Conservation (phyloP, 2,797 vertebrate species). For the Enoplosus armatus region DNA sequence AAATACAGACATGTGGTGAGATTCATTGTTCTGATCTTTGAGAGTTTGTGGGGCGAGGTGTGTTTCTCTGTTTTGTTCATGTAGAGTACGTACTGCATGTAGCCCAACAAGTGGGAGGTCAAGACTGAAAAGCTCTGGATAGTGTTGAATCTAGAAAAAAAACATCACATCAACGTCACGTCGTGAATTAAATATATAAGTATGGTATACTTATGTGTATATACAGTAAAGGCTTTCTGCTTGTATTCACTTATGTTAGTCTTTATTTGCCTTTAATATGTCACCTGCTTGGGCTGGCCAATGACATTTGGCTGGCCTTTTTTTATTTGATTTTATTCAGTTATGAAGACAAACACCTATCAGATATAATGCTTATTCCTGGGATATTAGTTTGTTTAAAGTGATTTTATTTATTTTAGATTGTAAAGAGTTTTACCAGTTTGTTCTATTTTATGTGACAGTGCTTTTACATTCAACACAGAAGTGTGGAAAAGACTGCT, state of each 20-base stretch:
- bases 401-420: slow-evolving; percentile 78
- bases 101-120: background rate
- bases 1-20: slow-evolving; percentile 42
- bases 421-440: slow-evolving; percentile 54
- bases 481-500: slow-evolving; percentile 27
- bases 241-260: slow-evolving; percentile 58
- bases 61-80: slow-evolving; percentile 47
- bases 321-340: slow-evolving; percentile 33
- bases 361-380: slow-evolving; percentile 57
- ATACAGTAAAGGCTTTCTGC: slow-evolving; percentile 68
- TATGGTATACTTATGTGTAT: slow-evolving; percentile 57
- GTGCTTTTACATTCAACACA: slow-evolving; percentile 62
- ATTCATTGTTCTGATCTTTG: slow-evolving; percentile 32
- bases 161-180: slow-evolving; percentile 35
- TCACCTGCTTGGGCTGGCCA: slow-evolving; percentile 63
- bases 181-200: slow-evolving; percentile 45
- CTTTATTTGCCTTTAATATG: slow-evolving; percentile 60
- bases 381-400: slow-evolving; percentile 58
- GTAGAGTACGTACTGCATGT: slow-evolving; percentile 33
- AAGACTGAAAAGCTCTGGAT: slow-evolving; percentile 19
- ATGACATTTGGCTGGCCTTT: slow-evolving; percentile 31
- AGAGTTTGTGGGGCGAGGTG: slow-evolving; percentile 20
- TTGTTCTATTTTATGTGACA: slow-evolving; percentile 60
- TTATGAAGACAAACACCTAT: slow-evolving; percentile 44
- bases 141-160: slow-evolving; percentile 50